Conservation (phyloP, 2,113 vertebrate species). For the Tapirus terrestris region DNA sequence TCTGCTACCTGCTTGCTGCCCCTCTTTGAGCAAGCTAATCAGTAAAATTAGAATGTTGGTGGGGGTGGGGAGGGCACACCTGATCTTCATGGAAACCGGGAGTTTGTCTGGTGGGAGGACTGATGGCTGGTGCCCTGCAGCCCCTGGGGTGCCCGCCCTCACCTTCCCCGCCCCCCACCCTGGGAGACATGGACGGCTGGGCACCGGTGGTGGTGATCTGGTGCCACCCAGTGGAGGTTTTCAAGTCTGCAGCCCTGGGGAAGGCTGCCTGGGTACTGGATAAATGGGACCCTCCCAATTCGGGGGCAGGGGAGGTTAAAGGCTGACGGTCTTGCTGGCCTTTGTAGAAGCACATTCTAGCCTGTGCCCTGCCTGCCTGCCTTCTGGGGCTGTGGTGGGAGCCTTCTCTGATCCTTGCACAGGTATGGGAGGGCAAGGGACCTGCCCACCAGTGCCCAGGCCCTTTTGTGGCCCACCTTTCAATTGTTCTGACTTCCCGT, state of each 20-base stretch:
- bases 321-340: not conserved
- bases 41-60: not conserved
- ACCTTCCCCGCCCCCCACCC: not conserved
- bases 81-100: not conserved
- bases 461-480: not conserved
- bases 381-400: not conserved
- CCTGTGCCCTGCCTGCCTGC: not conserved
- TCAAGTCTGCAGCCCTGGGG: not conserved
- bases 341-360: not conserved
- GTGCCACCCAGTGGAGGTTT: constrained; percentile 2
- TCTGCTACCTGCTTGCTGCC: not conserved
- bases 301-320: not conserved
- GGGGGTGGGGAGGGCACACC: not conserved
- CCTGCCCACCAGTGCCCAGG: not conserved
- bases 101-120: not conserved
- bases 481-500: not conserved
- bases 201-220: not conserved
- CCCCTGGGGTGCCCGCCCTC: not conserved
- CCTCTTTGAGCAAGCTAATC: not conserved
- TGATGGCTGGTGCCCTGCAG: not conserved
- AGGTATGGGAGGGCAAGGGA: not conserved
- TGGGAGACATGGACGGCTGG: not conserved
- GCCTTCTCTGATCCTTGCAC: too few species aligned
- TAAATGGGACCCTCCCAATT: too few species aligned
- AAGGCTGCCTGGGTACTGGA: accelerated